Base-by-base conservation (phyloP, 2,797 vertebrate species). In the Botia kubotai region DNA sequence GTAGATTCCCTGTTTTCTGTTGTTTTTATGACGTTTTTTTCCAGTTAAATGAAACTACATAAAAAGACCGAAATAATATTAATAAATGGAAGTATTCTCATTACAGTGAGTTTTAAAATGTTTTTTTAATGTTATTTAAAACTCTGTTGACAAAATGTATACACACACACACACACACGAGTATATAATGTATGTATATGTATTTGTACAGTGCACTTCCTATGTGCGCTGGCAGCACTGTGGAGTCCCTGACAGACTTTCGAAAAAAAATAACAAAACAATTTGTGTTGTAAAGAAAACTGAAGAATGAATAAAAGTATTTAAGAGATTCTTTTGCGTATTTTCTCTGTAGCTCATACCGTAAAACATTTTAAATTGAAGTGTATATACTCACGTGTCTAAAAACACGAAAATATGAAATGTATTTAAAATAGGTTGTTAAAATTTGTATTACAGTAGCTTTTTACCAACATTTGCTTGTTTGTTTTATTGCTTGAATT, bases 161-260 rank as follows among this genome's bases (percentile, higher is more conserved):
- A 75, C 87, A 43, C 39, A 90, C 87, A 87, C 87, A 87, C 86
- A 29, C 33, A 33, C 33, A 33, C 33, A 33, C 33, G 82, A 75
- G 86, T 87, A 86, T 84, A 84, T 78, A 85, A 77, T 85, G 78
- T 87, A 72, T 91, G 87, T 90, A 85, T 87, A 33, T 33, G 33
- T 88, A 87, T 87, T 86, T 89, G 86, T 86, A 86, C 78, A 87
- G 70, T 82, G 87, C 53, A 80, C 84, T 81, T 87, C 75, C 69
- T 73, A 69, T 72, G 65, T 77, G 82, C 62, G 89, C 90, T 83
- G 91, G 89, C 5, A 77, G 87, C 84, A 82, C 72, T 46, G 77
- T 75, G 33, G 33, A 5, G 3, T 3, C 2, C 33, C 33, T 33
- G 52, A 53, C 70, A 72, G 75, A 72, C 58, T 75, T 82, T 77